phyloP scores from a whole-genome alignment of 2,888 invertebrate genomes.

The Dysmachus trigonus region DNA sequence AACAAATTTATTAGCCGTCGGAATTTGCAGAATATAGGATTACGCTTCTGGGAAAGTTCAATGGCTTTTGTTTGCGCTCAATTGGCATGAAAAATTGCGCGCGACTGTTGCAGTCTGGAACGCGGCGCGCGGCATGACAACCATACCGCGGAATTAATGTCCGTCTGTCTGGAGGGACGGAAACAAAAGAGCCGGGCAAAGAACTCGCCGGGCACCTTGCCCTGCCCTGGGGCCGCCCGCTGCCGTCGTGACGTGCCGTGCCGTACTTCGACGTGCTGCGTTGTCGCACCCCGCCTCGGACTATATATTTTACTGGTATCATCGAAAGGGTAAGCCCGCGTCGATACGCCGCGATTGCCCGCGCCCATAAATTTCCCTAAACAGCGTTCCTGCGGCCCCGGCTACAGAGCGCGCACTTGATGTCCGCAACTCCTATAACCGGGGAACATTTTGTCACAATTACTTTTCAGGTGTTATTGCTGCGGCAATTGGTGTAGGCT shows the following conservation, averaged over 20 bases:
- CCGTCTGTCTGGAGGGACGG: not conserved
- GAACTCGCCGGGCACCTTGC: not conserved
- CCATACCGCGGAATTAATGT: not conserved
- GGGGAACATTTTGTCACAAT: slow-evolving; percentile 50
- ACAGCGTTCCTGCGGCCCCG: not conserved
- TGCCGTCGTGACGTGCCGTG: too few species aligned
- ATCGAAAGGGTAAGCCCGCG: slow-evolving; percentile 35
- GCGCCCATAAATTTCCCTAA: slow-evolving; percentile 33
- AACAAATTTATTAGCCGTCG: slow-evolving; percentile 45
- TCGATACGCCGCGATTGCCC: slow-evolving; percentile 23
- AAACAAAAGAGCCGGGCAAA: slow-evolving; percentile 31
- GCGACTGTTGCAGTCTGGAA: not conserved
- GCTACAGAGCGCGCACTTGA: slow-evolving; percentile 8
- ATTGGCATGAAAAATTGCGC: slow-evolving; percentile 36
- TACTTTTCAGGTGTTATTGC: slow-evolving; percentile 48
- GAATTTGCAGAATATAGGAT: slow-evolving; percentile 43
- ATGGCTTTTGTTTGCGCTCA: slow-evolving; percentile 34
- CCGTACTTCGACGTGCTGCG: not conserved
- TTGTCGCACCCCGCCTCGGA: not conserved
- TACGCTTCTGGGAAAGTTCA: slow-evolving; percentile 42
- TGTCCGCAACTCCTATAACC: slow-evolving; percentile 41
- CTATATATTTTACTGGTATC: slow-evolving; percentile 36
- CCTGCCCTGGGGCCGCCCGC: not conserved
- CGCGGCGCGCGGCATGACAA: not conserved
- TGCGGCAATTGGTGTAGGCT: slow-evolving; percentile 38